Percentiles rank a stretch among this genome's conserved stretches.
Evolutionary conservation across 2,888 invertebrate species (phyloP).

Genomic region (Nephrotoma appendiculata): DNA sequence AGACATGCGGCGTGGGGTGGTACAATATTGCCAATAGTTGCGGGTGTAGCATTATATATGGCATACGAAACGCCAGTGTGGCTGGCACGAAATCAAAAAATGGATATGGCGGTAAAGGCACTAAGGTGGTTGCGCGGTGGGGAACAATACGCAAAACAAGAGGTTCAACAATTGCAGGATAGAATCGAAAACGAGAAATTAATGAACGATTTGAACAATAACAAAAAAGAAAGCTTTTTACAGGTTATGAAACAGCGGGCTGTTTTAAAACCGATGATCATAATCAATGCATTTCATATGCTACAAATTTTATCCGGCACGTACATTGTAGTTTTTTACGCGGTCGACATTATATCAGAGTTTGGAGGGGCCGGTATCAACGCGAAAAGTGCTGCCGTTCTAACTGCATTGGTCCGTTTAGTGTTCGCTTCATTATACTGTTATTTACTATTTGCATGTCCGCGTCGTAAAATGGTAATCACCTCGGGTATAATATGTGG

Average conservation of each 20-base stretch:
- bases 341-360: slow-evolving; percentile 53
- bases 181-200: slow-evolving; percentile 44
- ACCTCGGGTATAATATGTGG: slow-evolving; percentile 53
- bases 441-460: slow-evolving; percentile 45
- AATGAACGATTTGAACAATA: slow-evolving; percentile 23
- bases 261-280: slow-evolving; percentile 54
- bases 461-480: slow-evolving; percentile 49
- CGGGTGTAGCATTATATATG: slow-evolving; percentile 42
- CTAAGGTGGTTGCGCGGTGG: slow-evolving; percentile 46
- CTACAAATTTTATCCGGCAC: slow-evolving; percentile 62
- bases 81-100: slow-evolving; percentile 46
- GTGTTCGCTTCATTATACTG: slow-evolving; percentile 50
- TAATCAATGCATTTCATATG: slow-evolving; percentile 57
- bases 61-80: slow-evolving; percentile 65
- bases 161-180: slow-evolving; percentile 45
- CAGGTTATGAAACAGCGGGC: slow-evolving; percentile 39
- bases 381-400: slow-evolving; percentile 46
- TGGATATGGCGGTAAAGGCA: slow-evolving; percentile 38
- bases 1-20: slow-evolving; percentile 50
- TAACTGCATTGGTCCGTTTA: slow-evolving; percentile 52
- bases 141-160: slow-evolving; percentile 39
- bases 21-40: slow-evolving; percentile 41
- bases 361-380: slow-evolving; percentile 34
- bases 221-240: slow-evolving; percentile 37
- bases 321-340: slow-evolving; percentile 64